These are phyloP conservation scores for Neocrepidodera transversa DNA, from an alignment of 2,888 invertebrate species.

Conservation along the genomic window DNA sequence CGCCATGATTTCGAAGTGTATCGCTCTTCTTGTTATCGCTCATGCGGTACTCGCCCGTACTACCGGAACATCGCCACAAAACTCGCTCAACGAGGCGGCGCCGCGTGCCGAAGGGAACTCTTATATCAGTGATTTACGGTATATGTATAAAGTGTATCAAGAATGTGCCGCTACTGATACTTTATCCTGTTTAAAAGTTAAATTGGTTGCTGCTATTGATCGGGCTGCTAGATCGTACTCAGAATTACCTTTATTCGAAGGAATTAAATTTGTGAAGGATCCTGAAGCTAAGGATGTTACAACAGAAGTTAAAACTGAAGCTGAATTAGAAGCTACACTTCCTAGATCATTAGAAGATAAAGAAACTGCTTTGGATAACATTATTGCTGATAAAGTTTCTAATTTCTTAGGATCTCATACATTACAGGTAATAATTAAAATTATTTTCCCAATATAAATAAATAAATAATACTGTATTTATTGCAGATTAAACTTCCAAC, in stretches of 20 bases:
- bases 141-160: slow-evolving; percentile 80
- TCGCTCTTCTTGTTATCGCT: slow-evolving; percentile 66
- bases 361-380: slow-evolving; percentile 73
- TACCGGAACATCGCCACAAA: slow-evolving; percentile 60
- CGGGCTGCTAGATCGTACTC: slow-evolving; percentile 70
- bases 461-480: neutral
- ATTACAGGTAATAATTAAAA: slow-evolving; percentile 66
- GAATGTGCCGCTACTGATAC: slow-evolving; percentile 77
- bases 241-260: slow-evolving; percentile 73
- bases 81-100: slow-evolving; percentile 54
- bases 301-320: slow-evolving; percentile 62
- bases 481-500: slow-evolving; percentile 77
- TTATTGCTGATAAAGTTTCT: slow-evolving; percentile 77
- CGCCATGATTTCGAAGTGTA: slow-evolving; percentile 66
- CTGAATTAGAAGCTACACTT: slow-evolving; percentile 73
- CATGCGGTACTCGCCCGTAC: slow-evolving; percentile 65
- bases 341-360: slow-evolving; percentile 77
- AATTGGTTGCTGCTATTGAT: slow-evolving; percentile 79
- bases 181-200: slow-evolving; percentile 79
- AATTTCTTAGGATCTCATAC: slow-evolving; percentile 81
- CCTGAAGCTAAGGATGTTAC: slow-evolving; percentile 60
- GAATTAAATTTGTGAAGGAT: slow-evolving; percentile 78
- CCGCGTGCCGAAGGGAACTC: slow-evolving; percentile 54
- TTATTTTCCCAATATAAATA: too few relatives aligned
- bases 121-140: slow-evolving; percentile 71